Percentiles rank a stretch among this genome's conserved stretches.
phyloP scores from a whole-genome alignment of 2,888 invertebrate genomes.

The Leucania comma region DNA sequence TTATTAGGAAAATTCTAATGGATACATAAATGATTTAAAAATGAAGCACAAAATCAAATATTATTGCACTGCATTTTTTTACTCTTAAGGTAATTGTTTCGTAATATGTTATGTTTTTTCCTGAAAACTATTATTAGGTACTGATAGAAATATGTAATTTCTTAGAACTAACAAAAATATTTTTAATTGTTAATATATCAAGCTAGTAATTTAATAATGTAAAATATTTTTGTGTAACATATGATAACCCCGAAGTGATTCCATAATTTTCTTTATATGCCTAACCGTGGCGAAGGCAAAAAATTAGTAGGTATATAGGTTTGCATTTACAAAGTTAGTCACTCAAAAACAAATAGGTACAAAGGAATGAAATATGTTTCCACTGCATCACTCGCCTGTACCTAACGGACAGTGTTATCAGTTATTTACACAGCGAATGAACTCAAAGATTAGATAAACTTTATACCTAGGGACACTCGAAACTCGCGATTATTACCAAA shows the following conservation, averaged over 20 bases:
- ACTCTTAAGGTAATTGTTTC: not conserved
- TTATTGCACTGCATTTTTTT: not conserved
- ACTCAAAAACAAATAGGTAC: constrained; percentile 21
- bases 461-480: constrained; percentile 70
- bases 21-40: not conserved
- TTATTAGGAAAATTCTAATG: not conserved
- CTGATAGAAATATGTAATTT: no score
- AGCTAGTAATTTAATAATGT: no score
- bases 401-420: constrained; percentile 76
- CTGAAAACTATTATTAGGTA: not conserved
- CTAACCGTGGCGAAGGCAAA: no score
- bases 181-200: no score
- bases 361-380: constrained; percentile 25
- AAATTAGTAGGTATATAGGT: no score
- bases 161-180: no score
- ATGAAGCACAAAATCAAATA: not conserved
- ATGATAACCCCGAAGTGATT: no score
- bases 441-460: constrained; percentile 81
- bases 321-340: not conserved
- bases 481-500: constrained; percentile 55
- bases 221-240: no score
- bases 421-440: constrained; percentile 85
- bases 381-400: constrained; percentile 63
- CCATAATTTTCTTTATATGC: no score
- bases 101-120: not conserved